These are phyloP conservation scores for Microtus richardsoni DNA, from an alignment of 2,113 vertebrate genomes.

Conservation along the genomic window DNA sequence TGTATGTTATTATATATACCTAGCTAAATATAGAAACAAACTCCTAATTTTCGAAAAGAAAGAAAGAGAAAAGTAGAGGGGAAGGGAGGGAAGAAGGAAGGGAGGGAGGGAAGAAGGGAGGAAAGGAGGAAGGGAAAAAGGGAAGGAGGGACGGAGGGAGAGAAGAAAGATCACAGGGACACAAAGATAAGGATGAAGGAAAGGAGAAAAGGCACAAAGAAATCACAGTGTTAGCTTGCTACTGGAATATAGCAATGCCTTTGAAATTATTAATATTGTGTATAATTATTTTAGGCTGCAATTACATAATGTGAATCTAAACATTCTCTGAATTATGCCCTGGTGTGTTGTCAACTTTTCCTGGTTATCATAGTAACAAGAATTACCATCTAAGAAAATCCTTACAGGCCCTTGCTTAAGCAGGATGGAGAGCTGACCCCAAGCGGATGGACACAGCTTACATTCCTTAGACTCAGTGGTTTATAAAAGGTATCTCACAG, in stretches of 20 bases:
- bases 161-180: too few relatives aligned
- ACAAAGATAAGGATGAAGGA: background rate
- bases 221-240: background rate
- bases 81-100: too few relatives aligned
- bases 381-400: background rate
- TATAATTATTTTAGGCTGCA: background rate
- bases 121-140: too few relatives aligned
- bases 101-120: background rate
- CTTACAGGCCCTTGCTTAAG: background rate
- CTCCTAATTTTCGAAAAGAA: background rate
- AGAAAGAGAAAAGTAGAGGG: background rate
- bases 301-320: background rate
- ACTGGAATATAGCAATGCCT: background rate
- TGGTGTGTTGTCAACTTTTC: background rate
- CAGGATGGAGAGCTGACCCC: background rate
- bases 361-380: background rate
- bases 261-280: background rate
- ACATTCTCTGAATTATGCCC: background rate
- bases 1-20: too few relatives aligned
- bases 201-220: background rate
- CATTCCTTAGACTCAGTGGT: background rate
- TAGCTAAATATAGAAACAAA: too few relatives aligned
- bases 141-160: background rate
- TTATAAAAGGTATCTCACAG: background rate
- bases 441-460: fast-evolving